phyloP scores from a whole-genome alignment of 64 coral and sea anemone species.

The Anthopleura sola region DNA sequence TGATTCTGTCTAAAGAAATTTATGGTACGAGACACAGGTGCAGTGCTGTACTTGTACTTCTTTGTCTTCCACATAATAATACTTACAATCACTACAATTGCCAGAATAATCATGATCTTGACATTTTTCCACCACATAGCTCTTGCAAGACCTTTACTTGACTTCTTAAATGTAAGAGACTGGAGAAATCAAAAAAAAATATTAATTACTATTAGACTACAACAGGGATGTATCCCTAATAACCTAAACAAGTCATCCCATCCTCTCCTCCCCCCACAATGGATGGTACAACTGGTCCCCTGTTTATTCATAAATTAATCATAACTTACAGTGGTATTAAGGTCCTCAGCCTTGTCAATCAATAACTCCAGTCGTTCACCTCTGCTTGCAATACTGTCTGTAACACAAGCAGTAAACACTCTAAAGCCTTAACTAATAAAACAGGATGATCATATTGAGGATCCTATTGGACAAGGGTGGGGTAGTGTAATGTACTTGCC shows the following conservation, averaged over 20 bases:
- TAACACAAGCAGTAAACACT: neutral
- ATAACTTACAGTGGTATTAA: conserved; percentile 85
- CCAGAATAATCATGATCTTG: conserved; percentile 91
- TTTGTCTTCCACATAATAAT: too few species aligned
- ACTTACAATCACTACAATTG: conserved; percentile 93
- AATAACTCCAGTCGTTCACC: conserved; percentile 84
- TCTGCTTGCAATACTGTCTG: conserved; percentile 92
- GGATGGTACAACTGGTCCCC: too few species aligned
- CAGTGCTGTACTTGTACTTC: too few species aligned
- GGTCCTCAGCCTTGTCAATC: conserved; percentile 91
- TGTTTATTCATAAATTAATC: neutral
- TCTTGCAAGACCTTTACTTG: conserved; percentile 90
- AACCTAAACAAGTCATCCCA: too few species aligned
- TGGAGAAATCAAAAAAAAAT: neutral
- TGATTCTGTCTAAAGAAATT: too few species aligned
- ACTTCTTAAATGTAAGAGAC: conserved; percentile 99
- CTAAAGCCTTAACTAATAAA: neutral
- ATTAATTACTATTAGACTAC: too few species aligned
- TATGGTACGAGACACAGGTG: too few species aligned
- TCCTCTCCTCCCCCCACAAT: too few species aligned
- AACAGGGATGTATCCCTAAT: too few species aligned
- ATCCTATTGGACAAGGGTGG: too few species aligned
- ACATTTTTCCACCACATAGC: conserved; percentile 99
- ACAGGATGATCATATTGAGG: too few species aligned
- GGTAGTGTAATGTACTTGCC: too few species aligned